Evolutionary conservation across 1,140 invertebrate species (phyloP), one percentile per base, ranked within the genome.

Genomic region (Cydia strobilella): DNA sequence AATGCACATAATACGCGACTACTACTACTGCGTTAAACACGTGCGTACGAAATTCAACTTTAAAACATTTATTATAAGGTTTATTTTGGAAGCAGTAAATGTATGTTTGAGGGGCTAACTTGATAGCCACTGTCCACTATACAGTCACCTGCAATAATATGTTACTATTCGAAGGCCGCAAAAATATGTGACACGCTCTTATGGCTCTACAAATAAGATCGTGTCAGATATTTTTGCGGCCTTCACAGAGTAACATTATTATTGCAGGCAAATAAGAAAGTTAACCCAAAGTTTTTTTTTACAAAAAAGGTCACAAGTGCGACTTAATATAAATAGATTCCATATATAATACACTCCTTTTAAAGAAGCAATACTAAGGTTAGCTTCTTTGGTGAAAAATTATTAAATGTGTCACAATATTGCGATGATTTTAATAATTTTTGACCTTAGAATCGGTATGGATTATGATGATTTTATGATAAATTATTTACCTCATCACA

Each of bases 261-360:
- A n/a, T n/a, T n/a, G n/a, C n/a, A n/a, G 65, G 65, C 42, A 27
- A 69, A 39, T 39, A 35, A 69, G 65, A 69, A 69, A 69, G 65
- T 69, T 69, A 42, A 69, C 65, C 65, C 31, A 69, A 66, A 66
- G 9, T 39, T 39, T 39, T 39, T 35, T 39, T 10, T 42, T 18
- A 20, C 9, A n/a, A 7, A 69, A 35, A 69, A 35, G 18, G 35
- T 0, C 65, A 12, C 42, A 69, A 69, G 31, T 18, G 7, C 9
- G 35, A 3, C 15, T 18, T 2, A 51, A 18, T 51, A 6, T 15
- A 1, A 0, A 13, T 48, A 48, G 12, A 48, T n/a, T n/a, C n/a
- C n/a, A n/a, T n/a, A n/a, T n/a, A n/a, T n/a, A 13, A 1, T 48
- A 15, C 45, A n/a, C 15, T 51, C 1, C 1, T 51, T 51, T 18